Conservation (phyloP, 2,113 vertebrate genomes). For the Amazona guildingii region DNA sequence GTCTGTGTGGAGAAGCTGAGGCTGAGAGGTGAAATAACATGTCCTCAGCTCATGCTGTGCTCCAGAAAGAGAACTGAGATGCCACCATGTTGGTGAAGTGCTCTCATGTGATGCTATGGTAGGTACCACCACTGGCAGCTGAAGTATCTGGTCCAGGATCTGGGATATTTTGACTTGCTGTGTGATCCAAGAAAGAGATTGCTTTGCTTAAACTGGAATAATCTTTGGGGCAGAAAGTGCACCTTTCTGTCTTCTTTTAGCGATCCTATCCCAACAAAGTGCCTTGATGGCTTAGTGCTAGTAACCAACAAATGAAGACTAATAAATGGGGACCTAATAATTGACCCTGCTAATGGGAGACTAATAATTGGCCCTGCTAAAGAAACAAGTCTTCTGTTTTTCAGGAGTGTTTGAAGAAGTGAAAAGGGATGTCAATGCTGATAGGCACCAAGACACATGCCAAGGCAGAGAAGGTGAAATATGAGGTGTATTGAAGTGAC, state of each 20-base stretch:
- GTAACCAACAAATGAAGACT: not conserved
- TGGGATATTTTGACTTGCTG: not conserved
- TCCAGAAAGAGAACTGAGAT: not conserved
- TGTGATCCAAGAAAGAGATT: not conserved
- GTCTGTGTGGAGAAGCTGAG: not conserved
- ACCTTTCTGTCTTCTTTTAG: not conserved
- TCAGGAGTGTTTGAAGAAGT: not conserved
- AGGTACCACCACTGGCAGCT: not conserved
- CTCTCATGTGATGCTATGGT: accelerated
- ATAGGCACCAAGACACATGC: not conserved
- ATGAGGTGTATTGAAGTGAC: not conserved
- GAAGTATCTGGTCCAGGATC: not conserved
- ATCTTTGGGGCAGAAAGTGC: no score
- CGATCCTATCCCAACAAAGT: accelerated
- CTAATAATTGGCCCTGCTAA: not conserved
- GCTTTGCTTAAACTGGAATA: not conserved
- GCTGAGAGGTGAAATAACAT: not conserved
- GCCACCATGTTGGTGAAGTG: not conserved
- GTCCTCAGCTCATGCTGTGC: not conserved
- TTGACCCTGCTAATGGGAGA: not conserved
- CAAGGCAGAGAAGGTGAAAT: not conserved
- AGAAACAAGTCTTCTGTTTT: not conserved
- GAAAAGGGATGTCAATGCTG: not conserved
- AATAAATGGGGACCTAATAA: not conserved
- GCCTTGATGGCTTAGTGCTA: accelerated